Conservation (phyloP, 2,888 invertebrate genomes). For the Blastobasis adustella region DNA sequence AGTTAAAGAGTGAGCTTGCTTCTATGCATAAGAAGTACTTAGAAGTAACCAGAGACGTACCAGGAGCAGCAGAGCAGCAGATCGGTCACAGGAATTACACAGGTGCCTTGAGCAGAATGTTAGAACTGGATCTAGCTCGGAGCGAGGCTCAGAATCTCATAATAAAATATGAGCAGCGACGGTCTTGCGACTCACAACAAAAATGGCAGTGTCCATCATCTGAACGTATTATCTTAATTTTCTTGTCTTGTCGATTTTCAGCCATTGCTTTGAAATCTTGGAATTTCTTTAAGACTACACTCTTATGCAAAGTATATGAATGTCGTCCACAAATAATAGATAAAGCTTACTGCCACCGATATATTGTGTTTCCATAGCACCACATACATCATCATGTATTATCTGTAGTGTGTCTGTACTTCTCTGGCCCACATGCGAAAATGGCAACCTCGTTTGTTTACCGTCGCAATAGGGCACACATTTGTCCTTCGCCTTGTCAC, state of each 20-base stretch:
- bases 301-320: slow-evolving; percentile 1
- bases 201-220: no score
- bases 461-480: neutral
- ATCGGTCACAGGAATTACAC: no score
- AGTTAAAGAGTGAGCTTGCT: no score
- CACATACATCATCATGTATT: no score
- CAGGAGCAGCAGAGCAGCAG: no score
- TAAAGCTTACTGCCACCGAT: neutral
- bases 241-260: neutral
- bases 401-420: neutral
- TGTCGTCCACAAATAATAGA: neutral
- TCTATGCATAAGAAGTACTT: no score
- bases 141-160: no score
- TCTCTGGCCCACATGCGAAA: neutral
- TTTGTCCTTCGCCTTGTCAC: neutral
- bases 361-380: neutral
- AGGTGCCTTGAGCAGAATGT: no score
- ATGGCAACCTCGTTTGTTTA: neutral
- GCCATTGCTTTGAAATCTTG: neutral
- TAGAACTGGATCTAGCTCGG: no score
- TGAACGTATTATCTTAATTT: neutral
- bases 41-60: no score
- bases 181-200: no score
- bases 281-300: neutral
- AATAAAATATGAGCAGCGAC: no score